Base-by-base conservation (phyloP, 1,140 invertebrate species). In the Coenobita brevimanus region DNA sequence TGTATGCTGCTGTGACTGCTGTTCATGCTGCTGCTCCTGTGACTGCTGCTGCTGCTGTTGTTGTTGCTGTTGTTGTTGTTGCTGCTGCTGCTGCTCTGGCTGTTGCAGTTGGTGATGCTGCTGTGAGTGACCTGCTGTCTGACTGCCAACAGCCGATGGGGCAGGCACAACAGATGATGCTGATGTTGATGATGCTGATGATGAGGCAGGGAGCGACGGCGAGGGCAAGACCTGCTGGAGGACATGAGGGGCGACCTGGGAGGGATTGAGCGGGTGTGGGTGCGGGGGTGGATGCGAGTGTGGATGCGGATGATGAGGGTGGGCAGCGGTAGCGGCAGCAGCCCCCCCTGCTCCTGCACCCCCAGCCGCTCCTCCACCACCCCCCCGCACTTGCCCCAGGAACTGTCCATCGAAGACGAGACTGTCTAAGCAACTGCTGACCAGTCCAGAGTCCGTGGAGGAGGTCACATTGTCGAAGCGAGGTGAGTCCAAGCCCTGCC, bases 391-490 rank as follows among this genome's bases (percentile, higher is more conserved):
- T 75, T 82, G 79, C 60, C 86, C 86, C 33, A 88, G 67, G 69
- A 82, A 88, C 80, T 88, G 86, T 57, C 86, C 86, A 88, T 88
- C 86, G 50, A 88, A 82, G 30, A 76, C 79, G 36, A 82, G 80
- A 69, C 43, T 88, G 69, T 88, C 86, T 54, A 88, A 79, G 71
- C 86, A 82, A 82, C 86, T 88, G 86, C 80, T 88, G 67, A 88
- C 73, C 73, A 88, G 86, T 41, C 86, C 86, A 43, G 86, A 82
- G 57, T 88, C 86, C 69, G 86, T 88, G 46, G 86, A 88, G 41
- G 86, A 82, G 79, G 79, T 88, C 79, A 88, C 86, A 88, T 88
- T 88, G 86, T 88, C 86, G 43, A 88, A 88, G 79, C 86, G 86
- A 78, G 86, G 86, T 54, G 86, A 88, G 86, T 88, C 86, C 75